Evolutionary conservation across 1,140 invertebrate species (phyloP).

Genomic region (Caenorhabditis elegans): DNA sequence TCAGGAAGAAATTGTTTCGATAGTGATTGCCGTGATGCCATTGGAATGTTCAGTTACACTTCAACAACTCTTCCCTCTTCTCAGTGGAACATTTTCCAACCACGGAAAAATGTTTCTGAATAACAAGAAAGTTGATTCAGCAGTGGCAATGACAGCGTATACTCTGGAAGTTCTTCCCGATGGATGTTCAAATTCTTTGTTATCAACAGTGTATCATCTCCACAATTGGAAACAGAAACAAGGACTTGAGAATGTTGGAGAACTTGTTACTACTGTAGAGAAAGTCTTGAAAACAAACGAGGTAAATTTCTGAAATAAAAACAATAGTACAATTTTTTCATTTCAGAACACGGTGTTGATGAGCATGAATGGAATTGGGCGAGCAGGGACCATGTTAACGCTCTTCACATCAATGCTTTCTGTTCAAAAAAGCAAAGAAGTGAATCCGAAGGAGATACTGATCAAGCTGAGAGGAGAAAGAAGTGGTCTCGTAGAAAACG

Average conservation of each 20-base stretch:
- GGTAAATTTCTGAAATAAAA: background rate
- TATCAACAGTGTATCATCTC: conserved; percentile 38
- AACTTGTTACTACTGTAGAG: background rate
- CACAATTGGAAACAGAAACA: background rate
- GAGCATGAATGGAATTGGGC: background rate
- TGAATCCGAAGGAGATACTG: background rate
- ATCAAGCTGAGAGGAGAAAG: background rate
- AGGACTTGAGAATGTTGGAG: background rate
- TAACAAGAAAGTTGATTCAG: conserved; percentile 7
- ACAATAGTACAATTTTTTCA: too few relatives aligned
- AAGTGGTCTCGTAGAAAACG: background rate
- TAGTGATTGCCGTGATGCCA: background rate
- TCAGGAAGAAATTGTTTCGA: background rate
- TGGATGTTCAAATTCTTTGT: conserved; percentile 40
- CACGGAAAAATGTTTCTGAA: conserved; percentile 28
- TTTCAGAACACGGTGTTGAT: background rate
- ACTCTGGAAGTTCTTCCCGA: background rate
- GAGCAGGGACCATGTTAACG: background rate
- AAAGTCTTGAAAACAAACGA: background rate
- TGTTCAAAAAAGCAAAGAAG: conserved; percentile 23
- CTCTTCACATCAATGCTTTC: background rate
- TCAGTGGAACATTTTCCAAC: background rate
- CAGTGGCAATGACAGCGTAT: background rate
- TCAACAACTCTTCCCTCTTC: background rate
- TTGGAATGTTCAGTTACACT: background rate